phyloP scores from a whole-genome alignment of 2,888 invertebrate species.

The Bimastos eiseni region DNA sequence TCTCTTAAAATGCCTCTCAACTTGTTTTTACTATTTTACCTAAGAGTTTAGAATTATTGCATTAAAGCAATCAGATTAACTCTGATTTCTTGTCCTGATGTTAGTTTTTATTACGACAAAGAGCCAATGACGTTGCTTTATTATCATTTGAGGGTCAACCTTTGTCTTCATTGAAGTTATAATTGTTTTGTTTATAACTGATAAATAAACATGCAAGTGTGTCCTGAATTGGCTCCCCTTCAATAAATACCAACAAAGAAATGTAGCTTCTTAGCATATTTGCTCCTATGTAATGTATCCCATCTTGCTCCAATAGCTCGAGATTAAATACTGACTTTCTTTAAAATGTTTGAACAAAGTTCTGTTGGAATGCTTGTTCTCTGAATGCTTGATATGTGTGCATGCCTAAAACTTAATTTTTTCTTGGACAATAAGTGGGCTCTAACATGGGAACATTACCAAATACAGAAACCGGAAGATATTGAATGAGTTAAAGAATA shows the following conservation, averaged over 20 bases:
- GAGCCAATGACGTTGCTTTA: background rate
- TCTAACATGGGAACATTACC: background rate
- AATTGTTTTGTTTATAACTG: background rate
- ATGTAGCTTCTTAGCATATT: background rate
- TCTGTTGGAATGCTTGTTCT: background rate
- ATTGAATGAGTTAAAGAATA: conserved; percentile 13
- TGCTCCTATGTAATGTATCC: background rate
- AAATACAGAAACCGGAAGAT: background rate
- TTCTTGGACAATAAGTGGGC: background rate
- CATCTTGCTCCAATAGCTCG: background rate
- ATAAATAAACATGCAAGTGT: background rate
- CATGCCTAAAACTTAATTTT: background rate
- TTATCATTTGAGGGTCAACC: background rate
- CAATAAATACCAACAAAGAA: no score
- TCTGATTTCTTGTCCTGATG: background rate
- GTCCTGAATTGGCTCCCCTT: background rate
- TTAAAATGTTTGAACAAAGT: background rate
- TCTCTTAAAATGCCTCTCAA: background rate
- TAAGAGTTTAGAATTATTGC: no score
- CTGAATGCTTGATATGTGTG: background rate
- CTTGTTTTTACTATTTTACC: background rate
- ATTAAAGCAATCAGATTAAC: background rate
- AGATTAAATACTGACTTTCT: background rate
- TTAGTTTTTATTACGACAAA: background rate
- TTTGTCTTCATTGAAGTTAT: background rate